Evolutionary conservation across 1,140 invertebrate species (phyloP).

Genomic region (Popillia japonica): DNA sequence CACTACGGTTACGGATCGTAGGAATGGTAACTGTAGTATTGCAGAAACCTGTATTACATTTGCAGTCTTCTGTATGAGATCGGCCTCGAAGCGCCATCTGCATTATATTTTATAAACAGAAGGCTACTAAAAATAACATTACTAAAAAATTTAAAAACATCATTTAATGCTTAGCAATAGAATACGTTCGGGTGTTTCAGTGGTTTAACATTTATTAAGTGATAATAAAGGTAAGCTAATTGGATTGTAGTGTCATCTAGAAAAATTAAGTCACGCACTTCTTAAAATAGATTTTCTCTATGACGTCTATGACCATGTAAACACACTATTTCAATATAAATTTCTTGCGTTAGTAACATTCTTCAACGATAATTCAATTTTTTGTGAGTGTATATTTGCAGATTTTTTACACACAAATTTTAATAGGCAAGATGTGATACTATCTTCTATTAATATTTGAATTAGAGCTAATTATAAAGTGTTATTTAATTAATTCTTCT

Average conservation of each 20-base stretch:
- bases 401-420: no score
- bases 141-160: not conserved
- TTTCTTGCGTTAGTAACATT: not conserved
- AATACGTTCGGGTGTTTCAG: slow-evolving; percentile 13
- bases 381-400: no score
- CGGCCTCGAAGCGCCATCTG: not conserved
- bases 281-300: slow-evolving; percentile 11
- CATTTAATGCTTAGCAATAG: not conserved
- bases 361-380: no score
- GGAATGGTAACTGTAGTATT: not conserved
- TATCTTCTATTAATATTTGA: no score
- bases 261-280: not conserved
- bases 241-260: not conserved
- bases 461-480: no score
- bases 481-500: no score
- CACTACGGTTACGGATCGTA: no score
- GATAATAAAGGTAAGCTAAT: not conserved
- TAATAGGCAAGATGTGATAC: no score
- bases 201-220: not conserved
- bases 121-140: not conserved
- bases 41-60: not conserved
- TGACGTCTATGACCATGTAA: not conserved
- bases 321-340: not conserved
- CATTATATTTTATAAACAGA: not conserved
- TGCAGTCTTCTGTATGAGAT: not conserved